Base-by-base conservation (phyloP, 2,797 vertebrate genomes). In the Chrysocyon brachyurus region DNA sequence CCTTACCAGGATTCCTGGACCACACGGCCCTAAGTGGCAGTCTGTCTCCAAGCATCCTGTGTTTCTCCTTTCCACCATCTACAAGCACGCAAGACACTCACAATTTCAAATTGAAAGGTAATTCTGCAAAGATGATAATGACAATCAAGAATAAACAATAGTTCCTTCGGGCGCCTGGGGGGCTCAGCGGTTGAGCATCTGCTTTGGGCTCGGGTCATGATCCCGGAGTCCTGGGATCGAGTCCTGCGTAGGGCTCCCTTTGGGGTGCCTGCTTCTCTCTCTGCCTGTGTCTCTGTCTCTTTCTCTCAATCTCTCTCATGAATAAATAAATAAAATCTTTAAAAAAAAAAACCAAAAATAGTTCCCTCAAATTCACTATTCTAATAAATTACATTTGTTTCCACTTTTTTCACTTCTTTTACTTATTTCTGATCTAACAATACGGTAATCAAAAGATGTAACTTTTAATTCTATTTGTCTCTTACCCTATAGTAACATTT, bases 381-480 rank as follows among this genome's bases (percentile, higher is more conserved):
- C 17, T 90, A 72, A 66, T 59, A 68, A 77, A 56, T 40, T 82
- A 15, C 16, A 6, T n/a, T 54, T 17, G 6, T 61, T 86, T 82
- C 56, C 15, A 68, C 0, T 14, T 21, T 57, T 79, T 87, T 19
- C 6, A 14, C 2, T 75, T 63, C 7, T 1, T 36, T 52, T 92
- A 26, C 59, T 79, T n/a, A 68, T 79, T 56, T 12, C 15, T 73
- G 12, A 85, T 92, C 82, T 77, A 73, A 77, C 2, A 92, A 9
- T 63, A 10, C 26, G 1, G 15, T 68, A 33, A 81, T 61, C n/a
- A 64, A 61, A 72, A 17, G 46, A 36, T 63, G 21, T 33, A 40
- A 33, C 33, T 90, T 93, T 87, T 77, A 61, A 77, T 88, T 83
- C 56, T 49, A 94, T 77, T 89, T 83, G 19, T 79, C 46, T 46